These are phyloP conservation scores for Automeris io DNA, from an alignment of 2,888 invertebrate genomes.

Conservation along the genomic window DNA sequence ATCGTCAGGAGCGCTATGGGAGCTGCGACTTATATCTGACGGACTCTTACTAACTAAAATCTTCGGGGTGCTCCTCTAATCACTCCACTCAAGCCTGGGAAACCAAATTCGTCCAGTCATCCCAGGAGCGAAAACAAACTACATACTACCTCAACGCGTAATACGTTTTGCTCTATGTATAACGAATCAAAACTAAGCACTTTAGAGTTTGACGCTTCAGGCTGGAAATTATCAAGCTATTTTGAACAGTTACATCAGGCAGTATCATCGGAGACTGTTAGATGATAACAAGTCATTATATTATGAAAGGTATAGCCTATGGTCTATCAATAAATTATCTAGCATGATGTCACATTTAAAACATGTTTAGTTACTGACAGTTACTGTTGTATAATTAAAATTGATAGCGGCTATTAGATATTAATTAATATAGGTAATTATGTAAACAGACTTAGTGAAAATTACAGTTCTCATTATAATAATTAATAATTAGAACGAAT, in stretches of 20 bases:
- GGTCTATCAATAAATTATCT: constrained; percentile 34
- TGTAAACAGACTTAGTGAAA: neutral
- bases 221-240: constrained; percentile 15
- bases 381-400: constrained; percentile 2
- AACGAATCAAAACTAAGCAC: too few species aligned
- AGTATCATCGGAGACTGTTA: constrained; percentile 24
- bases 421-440: constrained; percentile 2
- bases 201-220: neutral
- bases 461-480: neutral
- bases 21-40: too few species aligned
- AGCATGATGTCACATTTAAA: constrained; percentile 44
- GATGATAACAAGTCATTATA: constrained; percentile 30
- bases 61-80: too few species aligned
- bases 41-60: too few species aligned
- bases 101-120: too few species aligned
- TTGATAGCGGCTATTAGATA: constrained; percentile 1
- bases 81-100: too few species aligned
- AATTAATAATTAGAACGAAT: neutral
- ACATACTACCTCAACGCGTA: too few species aligned
- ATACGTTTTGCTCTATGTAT: too few species aligned
- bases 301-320: constrained; percentile 34
- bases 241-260: constrained; percentile 24
- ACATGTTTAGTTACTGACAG: neutral
- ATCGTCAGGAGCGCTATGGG: too few species aligned
- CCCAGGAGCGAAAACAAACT: too few species aligned